Percentiles rank a stretch among this genome's conserved stretches.
Evolutionary conservation across 2,113 vertebrate species (phyloP).

Genomic region (Odocoileus hemionus): DNA sequence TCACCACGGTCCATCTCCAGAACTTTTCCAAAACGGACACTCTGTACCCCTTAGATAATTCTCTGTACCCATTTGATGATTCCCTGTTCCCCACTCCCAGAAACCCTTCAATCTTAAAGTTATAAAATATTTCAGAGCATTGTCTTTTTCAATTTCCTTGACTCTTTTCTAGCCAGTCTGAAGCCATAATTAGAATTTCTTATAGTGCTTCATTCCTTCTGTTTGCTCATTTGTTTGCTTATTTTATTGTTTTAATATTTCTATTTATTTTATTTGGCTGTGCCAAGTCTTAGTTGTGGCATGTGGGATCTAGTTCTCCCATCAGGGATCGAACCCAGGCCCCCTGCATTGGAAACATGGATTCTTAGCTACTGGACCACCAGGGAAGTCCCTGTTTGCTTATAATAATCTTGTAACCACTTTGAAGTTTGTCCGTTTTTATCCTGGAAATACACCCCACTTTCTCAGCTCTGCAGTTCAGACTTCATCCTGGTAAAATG

Average conservation of each 20-base stretch:
- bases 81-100: not conserved
- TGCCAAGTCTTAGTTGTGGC: not conserved
- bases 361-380: not conserved
- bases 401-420: not conserved
- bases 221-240: not conserved
- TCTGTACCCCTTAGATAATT: not conserved
- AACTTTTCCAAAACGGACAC: not conserved
- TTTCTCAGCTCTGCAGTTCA: not conserved
- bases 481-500: not conserved
- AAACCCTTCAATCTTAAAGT: not conserved
- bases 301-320: not conserved
- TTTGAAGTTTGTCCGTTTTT: not conserved
- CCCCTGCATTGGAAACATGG: not conserved
- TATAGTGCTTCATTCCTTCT: not conserved
- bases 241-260: not conserved
- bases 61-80: not conserved
- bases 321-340: not conserved
- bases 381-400: not conserved
- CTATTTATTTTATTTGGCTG: not conserved
- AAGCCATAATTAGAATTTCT: not conserved
- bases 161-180: not conserved
- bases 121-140: not conserved
- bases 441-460: not conserved
- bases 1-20: not conserved
- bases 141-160: not conserved